Evolutionary conservation across 2,888 invertebrate genomes (phyloP), one percentile per base, ranked within the genome.

Genomic region (Lepidocyrtoides sp.): DNA sequence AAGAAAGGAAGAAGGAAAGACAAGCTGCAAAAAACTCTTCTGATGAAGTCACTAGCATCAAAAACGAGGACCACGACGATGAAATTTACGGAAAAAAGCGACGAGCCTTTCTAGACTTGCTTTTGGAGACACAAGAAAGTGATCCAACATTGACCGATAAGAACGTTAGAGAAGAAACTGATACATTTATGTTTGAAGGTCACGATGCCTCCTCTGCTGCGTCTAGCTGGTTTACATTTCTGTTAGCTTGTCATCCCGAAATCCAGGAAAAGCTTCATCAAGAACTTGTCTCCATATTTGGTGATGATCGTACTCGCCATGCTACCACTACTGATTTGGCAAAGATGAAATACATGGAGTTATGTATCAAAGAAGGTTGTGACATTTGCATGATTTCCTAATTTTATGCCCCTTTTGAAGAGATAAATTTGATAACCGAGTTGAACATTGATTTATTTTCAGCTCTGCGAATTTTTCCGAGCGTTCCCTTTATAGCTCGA

Each of bases 291-390:
- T 44, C 63, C 26, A 91, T 91, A 14, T 93, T 92, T 75, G 91
- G 77, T 12, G 81, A 82, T 14, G 92, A 93, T 32, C 44, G 26
- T 5, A 75, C 51, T 10, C 32, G 91, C 23, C 79, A 51, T 4
- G 81, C 92, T 10, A 93, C 92, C 2, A 23, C 86, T 26, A 63
- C 95, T 20, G 96, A 96, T 91, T 92, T 95, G 20, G 93, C 94
- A 36, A 92, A 93, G 44, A 94, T 95, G 95, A 95, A 95, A 79
- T 95, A 95, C 92, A 93, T 95, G 26, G 95, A 95, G 75, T 94
- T 94, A 77, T 95, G 95, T 91, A 95, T 95, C 79, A 95, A 95
- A 93, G 95, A 95, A 93, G 94, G 95, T 41, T n/a, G n/a, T n/a
- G n/a, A n/a, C n/a, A n/a, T n/a, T n/a, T n/a, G n/a, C n/a, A n/a